Conservation (phyloP, 2,113 vertebrate species). For the Oostethus manadensis region DNA sequence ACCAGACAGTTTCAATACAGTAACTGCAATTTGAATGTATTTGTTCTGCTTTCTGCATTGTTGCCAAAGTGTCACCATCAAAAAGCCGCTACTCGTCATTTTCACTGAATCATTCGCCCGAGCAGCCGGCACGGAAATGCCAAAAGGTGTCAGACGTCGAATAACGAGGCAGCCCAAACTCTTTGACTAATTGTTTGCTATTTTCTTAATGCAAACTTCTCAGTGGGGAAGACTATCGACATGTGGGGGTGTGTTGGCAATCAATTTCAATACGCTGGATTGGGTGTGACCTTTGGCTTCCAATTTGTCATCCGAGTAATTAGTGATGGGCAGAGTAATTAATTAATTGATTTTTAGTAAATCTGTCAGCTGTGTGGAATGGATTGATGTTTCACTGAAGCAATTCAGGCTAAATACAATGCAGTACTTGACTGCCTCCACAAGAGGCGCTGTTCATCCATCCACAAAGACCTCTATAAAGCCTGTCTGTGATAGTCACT, state of each 20-base stretch:
- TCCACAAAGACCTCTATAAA: too few species aligned
- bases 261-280: not conserved
- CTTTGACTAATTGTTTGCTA: constrained; percentile 3
- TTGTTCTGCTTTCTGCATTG: constrained; percentile 7
- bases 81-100: not conserved
- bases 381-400: too few species aligned
- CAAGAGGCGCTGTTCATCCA: too few species aligned
- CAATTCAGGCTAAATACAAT: too few species aligned
- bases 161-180: not conserved
- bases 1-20: constrained; percentile 8
- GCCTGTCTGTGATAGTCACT: too few species aligned
- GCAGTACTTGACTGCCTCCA: too few species aligned
- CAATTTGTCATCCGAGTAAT: too few species aligned
- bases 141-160: not conserved
- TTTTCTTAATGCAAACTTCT: constrained; percentile 1
- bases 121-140: constrained; percentile 8
- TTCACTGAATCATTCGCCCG: constrained; percentile 26
- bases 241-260: not conserved
- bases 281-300: not conserved
- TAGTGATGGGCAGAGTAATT: too few species aligned
- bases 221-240: constrained; percentile 18
- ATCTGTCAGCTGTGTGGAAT: too few species aligned
- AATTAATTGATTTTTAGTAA: not conserved
- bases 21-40: not conserved
- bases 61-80: not conserved